Base-by-base conservation (phyloP, 2,797 vertebrate species). In the Lycodopsis pacificus region DNA sequence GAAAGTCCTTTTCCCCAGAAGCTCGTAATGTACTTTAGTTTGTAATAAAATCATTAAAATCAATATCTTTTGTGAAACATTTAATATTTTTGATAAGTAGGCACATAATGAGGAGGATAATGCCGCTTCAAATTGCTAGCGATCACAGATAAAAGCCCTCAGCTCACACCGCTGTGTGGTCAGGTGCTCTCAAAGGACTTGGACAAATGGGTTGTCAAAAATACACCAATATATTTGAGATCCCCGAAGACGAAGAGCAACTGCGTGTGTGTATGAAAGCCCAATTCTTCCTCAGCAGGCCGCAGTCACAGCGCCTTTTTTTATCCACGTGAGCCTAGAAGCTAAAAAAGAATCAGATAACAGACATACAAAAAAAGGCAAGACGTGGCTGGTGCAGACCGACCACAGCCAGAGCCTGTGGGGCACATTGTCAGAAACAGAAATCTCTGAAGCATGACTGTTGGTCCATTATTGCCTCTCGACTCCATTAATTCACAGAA, bases 41-140 rank as follows among this genome's bases (percentile, higher is more conserved):
- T 67, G 51, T 85, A 78, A 84, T 82, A 68, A 70, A 86, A 81
- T 80, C 72, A 76, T 79, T 81, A 76, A 80, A 83, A 87, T 61
- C 4, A 3, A 70, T 73, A 73, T 77, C 65, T 77, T 44, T 22
- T 65, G 46, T 59, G 34, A 54, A 86, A 71, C 71, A 76, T 87
- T 79, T 70, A 80, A 80, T 73, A 73, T 72, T 69, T 72, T 78
- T 84, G 70, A 86, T 83, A 81, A 83, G 71, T 59, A 65, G 66
- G 22, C 51, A 15, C 63, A 79, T 86, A 84, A 78, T 76, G 68
- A 70, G 65, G 10, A 73, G 56, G 67, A 81, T 79, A 80, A 82
- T 61, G 53, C 71, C 36, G 77, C 62, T 81, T 77, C 51, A 73
- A 74, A 63, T 80, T 64, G 80, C 56, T 27, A 8, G 67, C 66